These are phyloP conservation scores for Telenomus remus DNA, from an alignment of 1,140 invertebrate species.

Conservation along the genomic window DNA sequence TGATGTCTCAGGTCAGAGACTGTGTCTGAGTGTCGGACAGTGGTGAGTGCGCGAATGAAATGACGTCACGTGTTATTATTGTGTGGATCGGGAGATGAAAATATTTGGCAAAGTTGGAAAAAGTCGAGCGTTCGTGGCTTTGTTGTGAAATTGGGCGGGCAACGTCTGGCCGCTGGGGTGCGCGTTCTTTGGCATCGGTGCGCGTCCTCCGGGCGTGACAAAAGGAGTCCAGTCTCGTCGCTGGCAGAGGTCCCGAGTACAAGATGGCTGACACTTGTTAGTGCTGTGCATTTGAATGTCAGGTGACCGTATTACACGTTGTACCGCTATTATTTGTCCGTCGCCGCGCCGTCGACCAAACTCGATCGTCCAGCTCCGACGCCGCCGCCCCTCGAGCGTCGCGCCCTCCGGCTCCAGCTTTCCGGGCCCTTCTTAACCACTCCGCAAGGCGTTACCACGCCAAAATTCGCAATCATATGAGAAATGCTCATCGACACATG, in stretches of 20 bases:
- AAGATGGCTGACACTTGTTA: slow-evolving; percentile 51
- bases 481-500: too few species aligned
- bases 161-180: neutral
- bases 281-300: slow-evolving; percentile 17
- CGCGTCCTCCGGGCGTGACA: slow-evolving; percentile 3
- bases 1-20: slow-evolving; percentile 16
- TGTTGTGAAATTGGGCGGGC: neutral
- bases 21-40: slow-evolving; percentile 1
- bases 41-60: slow-evolving; percentile 6
- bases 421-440: too few species aligned
- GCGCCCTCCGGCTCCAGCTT: too few species aligned
- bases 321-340: neutral
- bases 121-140: neutral
- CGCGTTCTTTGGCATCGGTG: neutral
- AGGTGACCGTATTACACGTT: slow-evolving; percentile 1
- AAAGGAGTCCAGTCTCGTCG: neutral
- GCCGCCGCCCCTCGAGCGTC: neutral
- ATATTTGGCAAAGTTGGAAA: slow-evolving; percentile 5
- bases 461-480: neutral
- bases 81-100: slow-evolving; percentile 13
- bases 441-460: neutral
- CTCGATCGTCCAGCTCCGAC: neutral
- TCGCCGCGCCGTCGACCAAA: neutral
- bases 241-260: slow-evolving; percentile 6
- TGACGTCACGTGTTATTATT: slow-evolving; percentile 45